phyloP scores from a whole-genome alignment of 2,113 vertebrate species.

The Psephotus haematonotus region DNA sequence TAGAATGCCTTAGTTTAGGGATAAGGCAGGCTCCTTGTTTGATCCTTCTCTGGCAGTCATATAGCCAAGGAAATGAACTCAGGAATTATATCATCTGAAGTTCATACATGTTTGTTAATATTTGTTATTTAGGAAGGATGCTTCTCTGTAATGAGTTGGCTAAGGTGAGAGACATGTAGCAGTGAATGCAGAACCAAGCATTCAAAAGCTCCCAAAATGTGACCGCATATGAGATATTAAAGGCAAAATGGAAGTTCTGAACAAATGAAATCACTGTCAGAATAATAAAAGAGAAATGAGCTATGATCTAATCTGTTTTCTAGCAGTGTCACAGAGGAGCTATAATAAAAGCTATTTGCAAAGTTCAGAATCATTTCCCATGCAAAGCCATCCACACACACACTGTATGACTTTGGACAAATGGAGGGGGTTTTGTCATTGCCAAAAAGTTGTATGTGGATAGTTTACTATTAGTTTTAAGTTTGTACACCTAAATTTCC shows the following conservation, averaged over 20 bases:
- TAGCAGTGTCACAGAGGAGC: slow-evolving; percentile 65
- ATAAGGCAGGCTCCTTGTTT: slow-evolving; percentile 33
- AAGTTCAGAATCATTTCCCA: slow-evolving; percentile 75
- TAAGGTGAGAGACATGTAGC: slow-evolving; percentile 47
- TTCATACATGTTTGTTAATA: slow-evolving; percentile 66
- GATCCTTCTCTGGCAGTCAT: slow-evolving; percentile 40
- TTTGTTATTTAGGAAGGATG: slow-evolving; percentile 61
- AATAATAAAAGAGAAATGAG: slow-evolving; percentile 73
- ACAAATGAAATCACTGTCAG: slow-evolving; percentile 72
- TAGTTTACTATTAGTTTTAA: slow-evolving; percentile 63
- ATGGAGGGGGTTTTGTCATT: slow-evolving; percentile 66
- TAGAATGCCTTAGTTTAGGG: slow-evolving; percentile 23
- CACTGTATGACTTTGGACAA: slow-evolving; percentile 74
- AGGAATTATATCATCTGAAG: slow-evolving; percentile 64
- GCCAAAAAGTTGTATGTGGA: slow-evolving; percentile 65
- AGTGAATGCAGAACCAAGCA: slow-evolving; percentile 9
- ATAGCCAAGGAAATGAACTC: slow-evolving; percentile 47
- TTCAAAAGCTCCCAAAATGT: slow-evolving; percentile 69
- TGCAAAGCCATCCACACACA: slow-evolving; percentile 74
- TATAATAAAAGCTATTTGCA: slow-evolving; percentile 75
- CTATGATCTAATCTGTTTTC: slow-evolving; percentile 75
- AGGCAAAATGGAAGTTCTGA: slow-evolving; percentile 61
- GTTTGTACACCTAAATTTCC: slow-evolving; percentile 65
- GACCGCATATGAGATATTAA: slow-evolving; percentile 60
- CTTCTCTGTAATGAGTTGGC: slow-evolving; percentile 62